Percentiles rank a stretch among this genome's conserved stretches.
Conservation (phyloP, 2,888 invertebrate genomes). For the Cephus pygmeus region DNA sequence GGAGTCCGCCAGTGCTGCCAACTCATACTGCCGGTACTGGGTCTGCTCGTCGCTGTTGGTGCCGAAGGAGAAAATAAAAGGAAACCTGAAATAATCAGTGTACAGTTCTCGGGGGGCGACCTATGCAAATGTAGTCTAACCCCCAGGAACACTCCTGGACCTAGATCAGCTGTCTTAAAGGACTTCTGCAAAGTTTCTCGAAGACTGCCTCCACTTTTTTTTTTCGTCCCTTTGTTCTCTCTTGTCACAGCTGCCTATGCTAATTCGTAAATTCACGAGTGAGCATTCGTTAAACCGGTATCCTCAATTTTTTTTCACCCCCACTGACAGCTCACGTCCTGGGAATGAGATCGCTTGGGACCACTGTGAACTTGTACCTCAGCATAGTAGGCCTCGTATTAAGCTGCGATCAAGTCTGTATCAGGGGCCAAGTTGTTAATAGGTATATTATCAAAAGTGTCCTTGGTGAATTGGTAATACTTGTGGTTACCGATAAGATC, state of each 20-base stretch:
- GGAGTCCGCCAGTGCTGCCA: neutral
- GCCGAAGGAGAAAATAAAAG: neutral
- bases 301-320: neutral
- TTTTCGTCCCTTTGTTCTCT: neutral
- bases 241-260: neutral
- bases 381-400: neutral
- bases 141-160: neutral
- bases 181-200: neutral
- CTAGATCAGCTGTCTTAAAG: neutral
- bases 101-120: neutral
- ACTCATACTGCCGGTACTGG: neutral
- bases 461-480: neutral
- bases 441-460: neutral
- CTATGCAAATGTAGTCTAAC: neutral
- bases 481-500: neutral
- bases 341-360: neutral
- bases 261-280: neutral
- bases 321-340: neutral
- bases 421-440: neutral
- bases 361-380: neutral
- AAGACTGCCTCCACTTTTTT: neutral
- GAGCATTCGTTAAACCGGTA: neutral
- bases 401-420: neutral
- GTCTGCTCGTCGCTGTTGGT: neutral
- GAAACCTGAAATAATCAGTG: neutral